Evolutionary conservation across 2,888 invertebrate genomes (phyloP).

Genomic region (Nipponacmea schrenckii): DNA sequence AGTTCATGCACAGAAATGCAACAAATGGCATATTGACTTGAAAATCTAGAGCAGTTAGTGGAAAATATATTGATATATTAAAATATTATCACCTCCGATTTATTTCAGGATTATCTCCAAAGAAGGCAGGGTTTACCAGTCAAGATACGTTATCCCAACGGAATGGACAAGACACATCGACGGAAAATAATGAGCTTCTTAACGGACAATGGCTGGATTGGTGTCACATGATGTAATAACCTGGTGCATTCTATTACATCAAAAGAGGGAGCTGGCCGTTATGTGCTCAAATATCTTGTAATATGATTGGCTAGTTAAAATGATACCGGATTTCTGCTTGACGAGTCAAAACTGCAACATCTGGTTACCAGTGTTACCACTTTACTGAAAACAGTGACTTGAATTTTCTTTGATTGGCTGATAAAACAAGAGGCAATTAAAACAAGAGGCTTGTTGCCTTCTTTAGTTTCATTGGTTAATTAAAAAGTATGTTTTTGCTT

Average conservation of each 20-base stretch:
- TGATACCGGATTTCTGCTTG: not conserved
- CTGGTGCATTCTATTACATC: not conserved
- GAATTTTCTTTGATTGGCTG: no score
- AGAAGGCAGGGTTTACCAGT: constrained; percentile 65
- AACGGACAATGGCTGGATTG: constrained; percentile 73
- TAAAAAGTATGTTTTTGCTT: no score
- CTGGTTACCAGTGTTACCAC: no score
- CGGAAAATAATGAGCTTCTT: constrained; percentile 73
- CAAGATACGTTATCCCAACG: constrained; percentile 68
- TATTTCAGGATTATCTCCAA: constrained; percentile 65
- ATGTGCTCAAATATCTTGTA: not conserved
- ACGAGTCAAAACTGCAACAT: no score
- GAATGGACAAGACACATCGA: constrained; percentile 71
- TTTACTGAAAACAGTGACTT: no score
- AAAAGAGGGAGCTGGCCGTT: not conserved
- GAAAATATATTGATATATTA: no score
- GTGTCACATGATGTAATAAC: constrained; percentile 44
- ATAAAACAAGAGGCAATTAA: no score
- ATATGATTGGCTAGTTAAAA: not conserved
- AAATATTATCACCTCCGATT: not conserved
- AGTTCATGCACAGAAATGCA: no score
- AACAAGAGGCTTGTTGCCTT: no score
- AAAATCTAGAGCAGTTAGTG: no score
- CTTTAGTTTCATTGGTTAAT: no score
- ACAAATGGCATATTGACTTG: no score